phyloP scores from a whole-genome alignment of 1,140 invertebrate species.

The Drosophila equinoxialis region DNA sequence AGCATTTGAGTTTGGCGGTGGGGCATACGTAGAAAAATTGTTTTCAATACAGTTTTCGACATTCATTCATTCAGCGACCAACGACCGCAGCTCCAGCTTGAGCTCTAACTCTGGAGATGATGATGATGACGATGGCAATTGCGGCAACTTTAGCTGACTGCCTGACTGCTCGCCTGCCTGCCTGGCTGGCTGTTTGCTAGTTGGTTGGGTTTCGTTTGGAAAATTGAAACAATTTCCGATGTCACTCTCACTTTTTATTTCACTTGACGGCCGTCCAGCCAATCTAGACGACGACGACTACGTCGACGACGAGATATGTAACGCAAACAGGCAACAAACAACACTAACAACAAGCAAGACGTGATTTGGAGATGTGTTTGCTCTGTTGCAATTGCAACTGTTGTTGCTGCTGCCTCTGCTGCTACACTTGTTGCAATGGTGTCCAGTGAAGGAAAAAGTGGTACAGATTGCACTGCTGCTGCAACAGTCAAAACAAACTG shows the following conservation, averaged over 20 bases:
- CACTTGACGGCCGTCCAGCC: slow-evolving; percentile 62
- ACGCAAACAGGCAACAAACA: slow-evolving; percentile 49
- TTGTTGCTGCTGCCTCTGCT: slow-evolving; percentile 41
- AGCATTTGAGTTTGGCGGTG: slow-evolving; percentile 40
- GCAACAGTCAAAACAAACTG: slow-evolving; percentile 23
- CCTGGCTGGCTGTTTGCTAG: slow-evolving; percentile 44
- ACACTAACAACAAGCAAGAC: slow-evolving; percentile 51
- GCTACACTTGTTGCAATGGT: slow-evolving; percentile 66
- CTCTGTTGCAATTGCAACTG: slow-evolving; percentile 58
- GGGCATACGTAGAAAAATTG: slow-evolving; percentile 71
- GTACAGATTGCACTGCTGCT: slow-evolving; percentile 65
- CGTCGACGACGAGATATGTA: slow-evolving; percentile 74
- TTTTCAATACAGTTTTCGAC: slow-evolving; percentile 81
- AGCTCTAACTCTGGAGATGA: slow-evolving; percentile 21
- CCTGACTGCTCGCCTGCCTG: no score
- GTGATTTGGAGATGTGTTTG: slow-evolving; percentile 78
- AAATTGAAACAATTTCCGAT: slow-evolving; percentile 83
- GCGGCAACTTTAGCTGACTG: slow-evolving; percentile 53
- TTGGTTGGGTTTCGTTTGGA: slow-evolving; percentile 75
- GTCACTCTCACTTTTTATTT: slow-evolving; percentile 82
- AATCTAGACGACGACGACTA: slow-evolving; percentile 77
- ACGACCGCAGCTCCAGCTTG: slow-evolving; percentile 43
- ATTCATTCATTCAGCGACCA: slow-evolving; percentile 79
- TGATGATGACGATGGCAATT: slow-evolving; percentile 58
- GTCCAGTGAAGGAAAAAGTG: slow-evolving; percentile 72